Base-by-base conservation (phyloP, 2,113 vertebrate species). In the Phalacrocorax pelagicus region DNA sequence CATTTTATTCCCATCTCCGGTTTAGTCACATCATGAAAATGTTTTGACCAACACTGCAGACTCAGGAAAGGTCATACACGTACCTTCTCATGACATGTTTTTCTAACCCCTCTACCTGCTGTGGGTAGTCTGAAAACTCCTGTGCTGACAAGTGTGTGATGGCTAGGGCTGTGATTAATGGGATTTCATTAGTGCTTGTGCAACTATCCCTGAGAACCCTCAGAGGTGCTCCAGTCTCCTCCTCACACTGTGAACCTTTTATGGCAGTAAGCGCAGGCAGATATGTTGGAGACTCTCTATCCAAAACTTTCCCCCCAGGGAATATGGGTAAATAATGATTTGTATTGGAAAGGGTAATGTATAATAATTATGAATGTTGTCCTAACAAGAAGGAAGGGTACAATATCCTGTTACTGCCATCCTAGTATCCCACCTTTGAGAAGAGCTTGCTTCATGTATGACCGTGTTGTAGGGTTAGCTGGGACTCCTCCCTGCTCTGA, bases 91-190 rank as follows among this genome's bases (percentile, higher is more conserved):
- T 75, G 89, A 92, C 55, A 51, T 96, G 91, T 97, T 96, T 96
- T 96, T 80, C 81, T 97, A 96, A 96, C 91, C 95, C 94, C 58
- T 94, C 95, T 95, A 91, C 87, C 90, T 96, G 87, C 89, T 74
- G 84, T 40, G 84, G 89, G 67, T 80, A 94, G 87, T 57, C 94
- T 83, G 58, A 78, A 95, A 30, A 84, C 92, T 97, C 91, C 81
- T 95, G 84, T 90, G 81, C 90, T 97, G 97, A 96, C 94, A 95
- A 74, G 81, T 44, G 55, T 65, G 55, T 9, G 11, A 58, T 86
- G 67, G 89, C 86, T 86, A 65, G 44, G 61, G 73, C 69, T 81
- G 78, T 96, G 97, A 94, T 94, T 95, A 95, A 96, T 95, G 88
- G 91, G 61, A 38, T 94, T 96, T 95, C 92, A 92, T 91, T 94